These are phyloP conservation scores for Pangasius krempfi DNA, from an alignment of 2,797 vertebrate species.

Conservation along the genomic window DNA sequence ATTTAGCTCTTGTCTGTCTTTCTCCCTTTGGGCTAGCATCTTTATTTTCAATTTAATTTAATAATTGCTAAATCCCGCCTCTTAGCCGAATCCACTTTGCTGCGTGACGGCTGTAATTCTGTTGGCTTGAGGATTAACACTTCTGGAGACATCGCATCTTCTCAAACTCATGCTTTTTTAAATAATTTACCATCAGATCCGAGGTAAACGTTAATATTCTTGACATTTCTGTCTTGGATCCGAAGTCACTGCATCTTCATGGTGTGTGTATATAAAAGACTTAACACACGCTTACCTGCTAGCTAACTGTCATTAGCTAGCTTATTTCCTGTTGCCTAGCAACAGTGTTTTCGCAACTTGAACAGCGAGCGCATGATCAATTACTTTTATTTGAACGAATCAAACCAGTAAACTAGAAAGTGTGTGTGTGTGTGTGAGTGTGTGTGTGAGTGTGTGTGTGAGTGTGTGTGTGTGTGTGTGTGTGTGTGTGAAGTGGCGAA, in stretches of 20 bases:
- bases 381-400: neutral
- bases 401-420: neutral
- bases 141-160: too few species aligned
- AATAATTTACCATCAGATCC: neutral
- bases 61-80: too few species aligned
- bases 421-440: neutral
- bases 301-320: neutral
- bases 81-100: too few species aligned
- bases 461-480: neutral
- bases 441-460: neutral
- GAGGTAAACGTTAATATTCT: neutral
- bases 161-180: neutral
- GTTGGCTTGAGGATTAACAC: too few species aligned
- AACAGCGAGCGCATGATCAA: neutral
- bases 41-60: too few species aligned
- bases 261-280: neutral
- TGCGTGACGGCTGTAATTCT: too few species aligned
- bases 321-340: neutral
- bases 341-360: neutral
- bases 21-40: too few species aligned
- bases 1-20: too few species aligned
- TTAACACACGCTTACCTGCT: neutral
- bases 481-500: neutral
- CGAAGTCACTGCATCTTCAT: neutral
- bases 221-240: neutral